Percentiles rank a stretch among this genome's conserved stretches.
Evolutionary conservation across 2,113 vertebrate genomes (phyloP).

Genomic region (Meriones unguiculatus): DNA sequence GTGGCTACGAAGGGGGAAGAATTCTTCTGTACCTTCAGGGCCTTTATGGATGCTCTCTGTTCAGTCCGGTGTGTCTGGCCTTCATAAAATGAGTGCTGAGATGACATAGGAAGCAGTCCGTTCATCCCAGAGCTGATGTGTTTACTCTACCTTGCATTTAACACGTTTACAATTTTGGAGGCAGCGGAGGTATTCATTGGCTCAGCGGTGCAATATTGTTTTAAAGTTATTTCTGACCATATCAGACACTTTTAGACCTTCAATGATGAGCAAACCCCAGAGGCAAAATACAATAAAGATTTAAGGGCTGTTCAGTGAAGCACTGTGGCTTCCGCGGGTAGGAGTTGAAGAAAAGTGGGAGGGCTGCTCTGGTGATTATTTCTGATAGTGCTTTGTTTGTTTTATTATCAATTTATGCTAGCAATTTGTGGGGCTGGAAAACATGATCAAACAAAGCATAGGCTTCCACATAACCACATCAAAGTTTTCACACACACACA

Average conservation of each 20-base stretch:
- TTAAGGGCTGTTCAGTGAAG: constrained; percentile 68
- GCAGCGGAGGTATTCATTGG: constrained; percentile 63
- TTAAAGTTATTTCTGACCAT: constrained; percentile 72
- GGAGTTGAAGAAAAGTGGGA: not conserved
- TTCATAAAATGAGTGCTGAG: constrained; percentile 66
- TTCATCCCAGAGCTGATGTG: constrained; percentile 62
- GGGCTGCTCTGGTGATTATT: constrained; percentile 33
- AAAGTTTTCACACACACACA: not conserved
- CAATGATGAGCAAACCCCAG: constrained; percentile 75
- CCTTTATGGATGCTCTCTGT: constrained; percentile 52
- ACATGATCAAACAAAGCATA: constrained; percentile 26
- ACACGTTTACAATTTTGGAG: constrained; percentile 75
- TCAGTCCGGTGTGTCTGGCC: constrained; percentile 48
- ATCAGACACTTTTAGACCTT: constrained; percentile 74
- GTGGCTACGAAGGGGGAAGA: constrained; percentile 7
- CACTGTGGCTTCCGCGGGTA: constrained; percentile 27
- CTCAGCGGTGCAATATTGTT: constrained; percentile 75
- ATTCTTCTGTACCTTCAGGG: constrained; percentile 57
- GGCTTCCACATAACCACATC: constrained; percentile 40
- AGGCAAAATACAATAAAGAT: constrained; percentile 78
- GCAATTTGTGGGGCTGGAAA: constrained; percentile 33
- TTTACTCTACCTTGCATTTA: constrained; percentile 72
- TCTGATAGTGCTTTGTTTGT: constrained; percentile 47
- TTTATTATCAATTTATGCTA: constrained; percentile 69
- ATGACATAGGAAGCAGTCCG: constrained; percentile 43